These are phyloP conservation scores for Atrina japonica DNA, from an alignment of 2,888 invertebrate genomes.

Conservation along the genomic window DNA sequence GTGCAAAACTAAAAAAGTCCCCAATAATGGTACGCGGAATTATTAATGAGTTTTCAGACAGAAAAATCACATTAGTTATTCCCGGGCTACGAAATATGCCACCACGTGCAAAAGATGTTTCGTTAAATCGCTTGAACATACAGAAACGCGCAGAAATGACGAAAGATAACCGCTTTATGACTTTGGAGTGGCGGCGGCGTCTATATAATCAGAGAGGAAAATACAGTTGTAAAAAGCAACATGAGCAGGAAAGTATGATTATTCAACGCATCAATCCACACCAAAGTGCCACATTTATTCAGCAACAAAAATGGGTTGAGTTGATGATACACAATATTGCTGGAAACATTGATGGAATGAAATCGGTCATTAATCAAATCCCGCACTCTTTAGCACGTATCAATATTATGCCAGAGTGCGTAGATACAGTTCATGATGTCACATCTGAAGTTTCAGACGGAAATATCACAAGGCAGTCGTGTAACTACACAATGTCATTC, in stretches of 20 bases:
- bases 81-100: constrained; percentile 40
- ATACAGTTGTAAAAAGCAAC: neutral
- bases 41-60: constrained; percentile 42
- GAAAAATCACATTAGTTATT: constrained; percentile 36
- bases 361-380: too few relatives aligned
- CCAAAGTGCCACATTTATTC: constrained; percentile 11
- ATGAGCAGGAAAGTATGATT: too few relatives aligned
- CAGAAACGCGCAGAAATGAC: neutral
- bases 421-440: constrained; percentile 28
- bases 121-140: constrained; percentile 45
- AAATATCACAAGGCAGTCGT: constrained; percentile 33
- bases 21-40: constrained; percentile 40
- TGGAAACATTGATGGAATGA: too few relatives aligned
- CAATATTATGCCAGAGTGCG: too few relatives aligned
- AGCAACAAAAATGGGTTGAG: constrained; percentile 13
- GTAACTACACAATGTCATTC: constrained; percentile 53
- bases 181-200: constrained; percentile 25
- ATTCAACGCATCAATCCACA: constrained; percentile 30
- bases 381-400: too few relatives aligned
- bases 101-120: constrained; percentile 34
- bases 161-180: neutral
- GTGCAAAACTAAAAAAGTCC: constrained; percentile 35
- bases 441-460: constrained; percentile 29
- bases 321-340: too few relatives aligned
- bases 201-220: constrained; percentile 22